Evolutionary conservation across 1,140 invertebrate genomes (phyloP).

Genomic region (Ceratina calcarata): DNA sequence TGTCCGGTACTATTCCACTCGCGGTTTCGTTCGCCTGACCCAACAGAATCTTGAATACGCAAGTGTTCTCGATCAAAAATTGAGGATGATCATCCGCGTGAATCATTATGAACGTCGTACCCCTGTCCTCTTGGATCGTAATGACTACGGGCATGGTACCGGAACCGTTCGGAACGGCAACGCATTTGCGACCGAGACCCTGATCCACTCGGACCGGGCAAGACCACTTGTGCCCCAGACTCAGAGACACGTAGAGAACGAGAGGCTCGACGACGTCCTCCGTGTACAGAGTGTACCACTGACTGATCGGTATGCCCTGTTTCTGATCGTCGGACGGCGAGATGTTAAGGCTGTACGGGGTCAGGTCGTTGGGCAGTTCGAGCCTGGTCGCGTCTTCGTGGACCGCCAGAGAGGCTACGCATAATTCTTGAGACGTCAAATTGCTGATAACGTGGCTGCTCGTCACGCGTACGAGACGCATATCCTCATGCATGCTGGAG

Average conservation of each 20-base stretch:
- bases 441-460: conserved; percentile 82
- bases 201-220: conserved; percentile 82
- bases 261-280: conserved; percentile 71
- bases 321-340: conserved; percentile 76
- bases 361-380: conserved; percentile 74
- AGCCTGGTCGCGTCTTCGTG: conserved; percentile 71
- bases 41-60: conserved; percentile 74
- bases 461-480: conserved; percentile 80
- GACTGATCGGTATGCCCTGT: conserved; percentile 79
- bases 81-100: conserved; percentile 83
- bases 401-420: conserved; percentile 79
- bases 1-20: conserved; percentile 68
- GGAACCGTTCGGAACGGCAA: conserved; percentile 73
- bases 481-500: conserved; percentile 81
- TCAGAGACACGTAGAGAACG: conserved; percentile 75
- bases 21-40: conserved; percentile 69
- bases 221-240: conserved; percentile 77
- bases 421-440: conserved; percentile 78
- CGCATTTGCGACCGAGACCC: conserved; percentile 74
- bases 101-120: conserved; percentile 82
- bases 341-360: conserved; percentile 73
- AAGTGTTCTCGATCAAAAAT: conserved; percentile 81
- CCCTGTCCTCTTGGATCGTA: conserved; percentile 81
- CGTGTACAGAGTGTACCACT: conserved; percentile 77
- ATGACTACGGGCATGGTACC: conserved; percentile 78